Evolutionary conservation across 2,888 invertebrate species (phyloP), one percentile per base, ranked within the genome.

Genomic region (Chaetoderma sp.): DNA sequence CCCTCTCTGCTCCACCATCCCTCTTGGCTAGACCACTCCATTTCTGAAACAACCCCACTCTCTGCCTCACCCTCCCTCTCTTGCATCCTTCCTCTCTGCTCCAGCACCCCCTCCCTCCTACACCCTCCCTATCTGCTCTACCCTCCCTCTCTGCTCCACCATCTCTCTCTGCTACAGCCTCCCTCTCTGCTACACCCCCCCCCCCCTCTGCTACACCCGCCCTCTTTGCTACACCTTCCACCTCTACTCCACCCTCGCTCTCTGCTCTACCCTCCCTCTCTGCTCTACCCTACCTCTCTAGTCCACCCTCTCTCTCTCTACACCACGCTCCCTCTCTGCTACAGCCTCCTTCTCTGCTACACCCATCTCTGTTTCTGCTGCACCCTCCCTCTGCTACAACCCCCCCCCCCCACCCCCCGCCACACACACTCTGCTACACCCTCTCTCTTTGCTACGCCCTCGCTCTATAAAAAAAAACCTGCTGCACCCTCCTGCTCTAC

Each of bases 301-400:
- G n/a, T 30, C 32, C 49, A 28, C 39, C 33, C 33, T 33, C 45
- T 61, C 62, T 52, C 47, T 30, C 50, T n/a, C n/a, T n/a, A n/a
- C n/a, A n/a, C n/a, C n/a, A n/a, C n/a, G n/a, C n/a, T n/a, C n/a
- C n/a, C n/a, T n/a, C n/a, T n/a, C n/a, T n/a, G n/a, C n/a, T n/a
- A n/a, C n/a, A n/a, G n/a, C n/a, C n/a, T n/a, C n/a, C n/a, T n/a
- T n/a, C n/a, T n/a, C n/a, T n/a, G n/a, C n/a, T n/a, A n/a, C n/a
- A n/a, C n/a, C n/a, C n/a, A n/a, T n/a, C n/a, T 62, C 58, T 52
- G 57, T 52, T 39, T 57, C 64, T 65, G 49, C 28, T 30, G 42
- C 30, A 54, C 47, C 60, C 63, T 57, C 52, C 50, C 59, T 50
- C 60, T 54, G 28, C 61, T n/a, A n/a, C n/a, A 50, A 63, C 32